Percentiles rank a stretch among this genome's conserved stretches.
Conservation (phyloP, 2,113 vertebrate genomes). For the Columbina picui region DNA sequence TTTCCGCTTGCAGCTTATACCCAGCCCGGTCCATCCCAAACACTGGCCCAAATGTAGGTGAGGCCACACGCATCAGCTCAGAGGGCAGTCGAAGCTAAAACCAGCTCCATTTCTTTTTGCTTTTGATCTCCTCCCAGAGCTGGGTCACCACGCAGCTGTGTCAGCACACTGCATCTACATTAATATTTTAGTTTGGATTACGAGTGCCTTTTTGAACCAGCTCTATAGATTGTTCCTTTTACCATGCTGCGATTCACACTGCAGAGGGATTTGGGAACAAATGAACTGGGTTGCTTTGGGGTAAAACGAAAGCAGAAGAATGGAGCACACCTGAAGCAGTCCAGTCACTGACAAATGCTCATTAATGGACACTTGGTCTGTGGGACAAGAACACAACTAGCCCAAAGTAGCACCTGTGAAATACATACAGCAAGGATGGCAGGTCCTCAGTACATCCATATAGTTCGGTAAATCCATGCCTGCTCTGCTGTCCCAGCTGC, state of each 20-base stretch:
- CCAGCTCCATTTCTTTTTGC: not conserved
- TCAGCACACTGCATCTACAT: not conserved
- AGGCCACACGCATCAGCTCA: not conserved
- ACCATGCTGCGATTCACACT: not conserved
- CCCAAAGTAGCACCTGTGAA: not conserved
- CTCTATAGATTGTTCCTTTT: not conserved
- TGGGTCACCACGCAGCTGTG: not conserved
- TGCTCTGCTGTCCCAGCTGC: not conserved
- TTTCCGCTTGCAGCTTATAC: not conserved
- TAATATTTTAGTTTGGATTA: not conserved
- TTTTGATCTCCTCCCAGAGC: not conserved
- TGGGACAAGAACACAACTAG: not conserved
- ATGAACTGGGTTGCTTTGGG: not conserved
- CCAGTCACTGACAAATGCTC: not conserved
- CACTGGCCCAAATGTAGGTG: not conserved
- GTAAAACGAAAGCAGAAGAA: not conserved
- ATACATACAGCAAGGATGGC: rapidly evolving
- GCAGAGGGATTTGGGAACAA: not conserved
- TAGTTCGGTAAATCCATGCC: not conserved
- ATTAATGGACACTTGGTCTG: not conserved
- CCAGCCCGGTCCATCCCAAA: not conserved
- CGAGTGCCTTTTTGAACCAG: not conserved
- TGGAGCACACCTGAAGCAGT: not conserved
- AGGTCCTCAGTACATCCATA: not conserved
- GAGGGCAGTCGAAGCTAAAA: not conserved